Evolutionary conservation across 2,113 vertebrate species (phyloP), one percentile per base, ranked within the genome.

Genomic region (Channa maculata): DNA sequence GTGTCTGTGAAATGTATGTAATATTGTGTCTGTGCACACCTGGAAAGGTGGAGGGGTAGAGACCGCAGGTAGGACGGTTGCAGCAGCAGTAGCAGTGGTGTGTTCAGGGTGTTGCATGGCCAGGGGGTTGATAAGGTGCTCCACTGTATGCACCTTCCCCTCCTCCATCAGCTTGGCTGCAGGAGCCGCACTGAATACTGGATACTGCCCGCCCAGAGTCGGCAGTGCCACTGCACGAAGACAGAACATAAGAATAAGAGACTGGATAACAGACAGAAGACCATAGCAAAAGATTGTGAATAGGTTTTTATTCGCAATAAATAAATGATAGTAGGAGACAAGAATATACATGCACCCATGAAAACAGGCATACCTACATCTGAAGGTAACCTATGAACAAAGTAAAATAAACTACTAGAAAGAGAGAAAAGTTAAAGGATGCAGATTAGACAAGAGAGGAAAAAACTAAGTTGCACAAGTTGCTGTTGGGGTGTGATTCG

Each of bases 1-100:
- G 39, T 41, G 39, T 41, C 39, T 41, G 39, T 41, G 39, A 41
- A 24, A 24, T 24, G 24, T 24, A 41, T 24, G 24, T 24, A 24
- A 24, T 24, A 41, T 5, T 41, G 73, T 89, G 24, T 37, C 12
- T 24, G 33, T 65, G 9, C 68, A 33, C 41, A 99, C 98, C 97
- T 99, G 97, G 89, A 96, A 99, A 34, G 98, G 97, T 6, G 97
- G 98, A 7, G 98, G 98, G 0, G 98, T 99, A 3, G 98, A 98
- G 66, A 97, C 98, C 0, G 97, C 79, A 0, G 97, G 98, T 36
- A 99, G 94, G 80, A 97, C 93, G 0, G 95, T 92, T 0, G 94
- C 94, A 0, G 74, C 48, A 34, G 72, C 52, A 43, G 90, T 89
- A 0, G 94, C 92, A 0, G 87, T 89, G 34, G 94, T 90, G 0